Evolutionary conservation across 2,797 vertebrate species (phyloP).

Genomic region (Sebastolobus alascanus): DNA sequence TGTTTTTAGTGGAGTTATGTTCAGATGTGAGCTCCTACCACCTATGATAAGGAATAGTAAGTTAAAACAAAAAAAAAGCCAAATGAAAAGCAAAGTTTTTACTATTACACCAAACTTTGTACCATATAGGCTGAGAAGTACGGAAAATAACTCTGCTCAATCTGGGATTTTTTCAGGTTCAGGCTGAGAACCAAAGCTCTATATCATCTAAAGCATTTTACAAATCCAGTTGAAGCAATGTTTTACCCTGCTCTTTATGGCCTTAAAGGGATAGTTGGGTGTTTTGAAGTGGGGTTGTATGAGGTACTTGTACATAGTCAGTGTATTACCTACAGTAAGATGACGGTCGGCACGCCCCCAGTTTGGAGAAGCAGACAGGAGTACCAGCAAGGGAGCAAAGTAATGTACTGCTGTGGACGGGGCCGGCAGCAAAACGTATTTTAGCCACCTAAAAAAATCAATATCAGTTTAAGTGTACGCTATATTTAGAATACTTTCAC

Average conservation of each 20-base stretch:
- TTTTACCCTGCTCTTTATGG: not conserved
- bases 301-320: no score
- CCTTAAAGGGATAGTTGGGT: not conserved
- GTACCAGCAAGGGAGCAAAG: no score
- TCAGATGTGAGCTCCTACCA: not conserved
- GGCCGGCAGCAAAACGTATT: no score
- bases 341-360: no score
- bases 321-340: no score
- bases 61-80: not conserved
- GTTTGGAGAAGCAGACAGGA: no score
- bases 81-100: not conserved
- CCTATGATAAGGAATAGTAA: not conserved
- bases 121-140: not conserved
- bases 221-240: not conserved
- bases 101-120: not conserved
- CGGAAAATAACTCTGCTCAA: not conserved
- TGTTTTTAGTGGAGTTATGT: conserved; percentile 8
- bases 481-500: no score
- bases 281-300: no score
- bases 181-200: not conserved
- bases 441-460: no score
- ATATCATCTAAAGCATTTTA: not conserved
- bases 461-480: no score
- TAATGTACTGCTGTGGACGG: no score
- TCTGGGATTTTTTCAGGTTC: not conserved